Base-by-base conservation (phyloP, 2,797 vertebrate species). In the Synanceia verrucosa region DNA sequence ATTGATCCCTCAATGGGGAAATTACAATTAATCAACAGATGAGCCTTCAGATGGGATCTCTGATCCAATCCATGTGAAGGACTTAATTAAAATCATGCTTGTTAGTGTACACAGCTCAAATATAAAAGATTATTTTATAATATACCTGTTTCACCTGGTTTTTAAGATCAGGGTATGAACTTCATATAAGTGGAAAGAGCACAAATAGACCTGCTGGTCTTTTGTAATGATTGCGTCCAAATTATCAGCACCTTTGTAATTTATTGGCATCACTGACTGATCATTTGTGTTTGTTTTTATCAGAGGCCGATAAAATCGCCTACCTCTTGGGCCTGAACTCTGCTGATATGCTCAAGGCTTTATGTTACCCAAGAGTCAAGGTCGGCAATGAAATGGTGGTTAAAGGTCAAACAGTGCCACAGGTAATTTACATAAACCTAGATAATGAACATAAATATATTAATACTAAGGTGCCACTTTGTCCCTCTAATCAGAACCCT, bases 341-440 rank as follows among this genome's bases (percentile, higher is more conserved):
- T 18, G 86, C 89, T 55, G 92, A 94, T 69, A 70, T 95, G 82
- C 90, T 96, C 3, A 95, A 96, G 79, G 91, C 93, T 18, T 70
- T 96, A 6, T 96, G 95, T 73, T 95, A 91, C 65, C 96, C 96
- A 0, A 86, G 95, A 69, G 95, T 96, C 26, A 96, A 96, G 71
- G 95, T 96, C 3, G 94, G 95, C 18, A 96, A 96, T 5, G 94
- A 96, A 59, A 94, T 57, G 83, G 95, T 95, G 82, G 94, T 94
- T 7, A 96, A 96, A 83, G 94, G 95, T 37, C 95, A 96, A 85
- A 96, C 94, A 56, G 95, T 96, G n/a, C 91, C 93, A 60, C 95
- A 96, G 94, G 94, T 95, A 92, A 83, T 59, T 55, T 21, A 33
- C 11, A 37, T 21, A 44, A 56, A 52, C 6, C 44, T 48, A n/a